Percentiles rank a stretch among this genome's conserved stretches.
Conservation (phyloP, 1,140 invertebrate genomes). For the Paralvinella palmiformis region DNA sequence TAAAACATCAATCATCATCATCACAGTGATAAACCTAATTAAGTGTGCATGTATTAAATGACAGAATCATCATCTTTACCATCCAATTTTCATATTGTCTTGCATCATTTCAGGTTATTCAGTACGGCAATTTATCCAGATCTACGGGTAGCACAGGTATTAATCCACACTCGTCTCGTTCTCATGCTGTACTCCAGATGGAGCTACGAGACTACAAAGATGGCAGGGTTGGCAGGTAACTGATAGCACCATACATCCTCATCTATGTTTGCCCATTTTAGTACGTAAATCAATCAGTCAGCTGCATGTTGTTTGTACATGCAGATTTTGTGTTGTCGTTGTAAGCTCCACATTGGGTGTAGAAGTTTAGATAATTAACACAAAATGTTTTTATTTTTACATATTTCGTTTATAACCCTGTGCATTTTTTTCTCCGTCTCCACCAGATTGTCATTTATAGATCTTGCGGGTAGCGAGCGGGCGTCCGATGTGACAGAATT, state of each 20-base stretch:
- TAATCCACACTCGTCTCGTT: slow-evolving; percentile 48
- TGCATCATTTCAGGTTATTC: slow-evolving; percentile 41
- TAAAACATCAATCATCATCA: too few relatives aligned
- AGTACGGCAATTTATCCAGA: slow-evolving; percentile 42
- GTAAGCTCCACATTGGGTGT: neutral
- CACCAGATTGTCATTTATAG: slow-evolving; percentile 24
- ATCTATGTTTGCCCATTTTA: neutral
- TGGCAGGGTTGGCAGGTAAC: slow-evolving; percentile 38
- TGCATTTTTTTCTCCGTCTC: too few relatives aligned
- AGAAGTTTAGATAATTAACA: neutral
- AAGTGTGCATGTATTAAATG: too few relatives aligned
- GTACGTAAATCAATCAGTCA: neutral
- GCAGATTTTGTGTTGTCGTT: neutral
- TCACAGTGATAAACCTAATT: too few relatives aligned
- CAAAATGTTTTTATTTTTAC: neutral
- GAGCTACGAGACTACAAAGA: slow-evolving; percentile 38
- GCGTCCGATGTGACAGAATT: slow-evolving; percentile 22
- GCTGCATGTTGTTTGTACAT: neutral
- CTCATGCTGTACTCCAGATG: slow-evolving; percentile 47
- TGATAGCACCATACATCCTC: neutral
- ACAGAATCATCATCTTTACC: too few relatives aligned
- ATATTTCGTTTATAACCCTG: neutral
- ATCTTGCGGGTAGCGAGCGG: slow-evolving; percentile 27
- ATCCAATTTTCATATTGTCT: too few relatives aligned
- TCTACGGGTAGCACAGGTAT: slow-evolving; percentile 46